These are phyloP conservation scores for Cheilosia variabilis DNA, from an alignment of 2,888 invertebrate species.

Conservation along the genomic window DNA sequence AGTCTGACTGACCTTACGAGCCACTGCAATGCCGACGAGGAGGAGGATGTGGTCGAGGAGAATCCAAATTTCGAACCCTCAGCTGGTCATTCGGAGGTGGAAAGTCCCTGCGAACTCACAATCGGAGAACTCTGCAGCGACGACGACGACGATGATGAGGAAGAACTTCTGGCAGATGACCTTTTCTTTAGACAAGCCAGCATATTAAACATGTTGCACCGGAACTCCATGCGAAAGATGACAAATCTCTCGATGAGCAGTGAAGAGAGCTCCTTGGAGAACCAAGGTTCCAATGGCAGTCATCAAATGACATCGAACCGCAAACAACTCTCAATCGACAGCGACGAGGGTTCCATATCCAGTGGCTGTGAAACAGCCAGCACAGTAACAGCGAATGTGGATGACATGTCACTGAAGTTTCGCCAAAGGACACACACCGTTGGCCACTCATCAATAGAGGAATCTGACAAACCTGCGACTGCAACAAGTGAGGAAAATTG, in stretches of 20 bases:
- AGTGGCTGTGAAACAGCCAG: constrained; percentile 93
- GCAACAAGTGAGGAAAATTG: constrained; percentile 49
- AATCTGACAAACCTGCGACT: constrained; percentile 7
- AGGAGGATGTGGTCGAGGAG: constrained; percentile 76
- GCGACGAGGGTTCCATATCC: constrained; percentile 90
- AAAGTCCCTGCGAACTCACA: constrained; percentile 27
- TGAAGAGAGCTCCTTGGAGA: constrained; percentile 79
- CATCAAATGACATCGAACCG: constrained; percentile 56
- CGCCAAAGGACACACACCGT: constrained; percentile 59
- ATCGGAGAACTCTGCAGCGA: constrained; percentile 79
- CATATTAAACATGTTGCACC: constrained; percentile 82
- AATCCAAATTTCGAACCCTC: constrained; percentile 63
- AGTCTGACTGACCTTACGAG: constrained; percentile 80
- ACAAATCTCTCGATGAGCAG: constrained; percentile 78
- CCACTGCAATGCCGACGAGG: constrained; percentile 73
- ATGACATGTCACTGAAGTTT: constrained; percentile 81
- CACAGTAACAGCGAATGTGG: constrained; percentile 86
- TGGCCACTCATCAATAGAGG: constrained; percentile 24
- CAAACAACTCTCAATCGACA: constrained; percentile 84
- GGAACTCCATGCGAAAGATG: constrained; percentile 82
- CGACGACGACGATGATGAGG: constrained; percentile 80
- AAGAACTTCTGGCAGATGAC: constrained; percentile 80
- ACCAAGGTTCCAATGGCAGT: constrained; percentile 56
- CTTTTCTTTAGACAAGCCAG: constrained; percentile 82
- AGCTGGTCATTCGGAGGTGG: constrained; percentile 30